Percentiles rank a stretch among this genome's conserved stretches.
Conservation (phyloP, 1,140 invertebrate genomes). For the Kradibia gibbosae region DNA sequence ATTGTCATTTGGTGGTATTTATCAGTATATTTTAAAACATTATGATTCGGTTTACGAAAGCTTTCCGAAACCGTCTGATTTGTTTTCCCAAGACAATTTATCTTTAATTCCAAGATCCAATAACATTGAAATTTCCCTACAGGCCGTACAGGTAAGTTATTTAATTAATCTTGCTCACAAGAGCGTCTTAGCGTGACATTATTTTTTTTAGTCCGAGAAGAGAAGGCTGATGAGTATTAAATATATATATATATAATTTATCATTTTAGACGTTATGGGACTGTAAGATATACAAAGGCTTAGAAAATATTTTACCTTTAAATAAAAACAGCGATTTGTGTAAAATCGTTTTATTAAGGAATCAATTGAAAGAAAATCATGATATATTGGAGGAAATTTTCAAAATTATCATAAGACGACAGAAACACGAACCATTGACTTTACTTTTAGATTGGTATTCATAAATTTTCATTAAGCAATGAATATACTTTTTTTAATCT, state of each 20-base stretch:
- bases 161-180: not conserved
- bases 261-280: conserved; percentile 33
- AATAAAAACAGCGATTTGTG: conserved; percentile 34
- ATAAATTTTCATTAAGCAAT: conserved; percentile 16
- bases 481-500: not conserved
- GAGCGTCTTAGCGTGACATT: too few species aligned
- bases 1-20: conserved; percentile 37
- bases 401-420: conserved; percentile 55
- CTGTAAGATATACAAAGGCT: conserved; percentile 13
- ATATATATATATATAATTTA: not conserved
- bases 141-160: conserved; percentile 37
- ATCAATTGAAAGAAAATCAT: conserved; percentile 14
- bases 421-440: conserved; percentile 54
- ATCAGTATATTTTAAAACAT: conserved; percentile 35
- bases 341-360: conserved; percentile 32
- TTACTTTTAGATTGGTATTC: conserved; percentile 60
- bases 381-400: conserved; percentile 45
- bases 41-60: conserved; percentile 33
- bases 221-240: too few species aligned
- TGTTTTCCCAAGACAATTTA: conserved; percentile 24
- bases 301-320: conserved; percentile 26
- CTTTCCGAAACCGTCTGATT: not conserved
- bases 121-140: conserved; percentile 34
- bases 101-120: not conserved
- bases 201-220: too few species aligned